phyloP scores from a whole-genome alignment of 1,140 invertebrate genomes.

The Cardiocondyla obscurior region DNA sequence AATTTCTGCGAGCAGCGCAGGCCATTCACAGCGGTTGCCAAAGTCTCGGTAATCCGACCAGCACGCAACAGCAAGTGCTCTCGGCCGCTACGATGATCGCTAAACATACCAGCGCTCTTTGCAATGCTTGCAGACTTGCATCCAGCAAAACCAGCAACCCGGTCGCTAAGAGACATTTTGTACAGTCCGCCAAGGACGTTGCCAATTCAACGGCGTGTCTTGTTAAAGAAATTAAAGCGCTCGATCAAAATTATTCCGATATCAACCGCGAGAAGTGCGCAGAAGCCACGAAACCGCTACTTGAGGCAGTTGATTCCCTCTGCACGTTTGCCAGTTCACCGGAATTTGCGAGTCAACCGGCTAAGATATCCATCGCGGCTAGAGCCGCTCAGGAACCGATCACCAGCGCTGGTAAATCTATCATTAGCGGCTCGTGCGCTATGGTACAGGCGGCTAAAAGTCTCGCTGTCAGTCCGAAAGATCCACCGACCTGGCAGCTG shows the following conservation, averaged over 20 bases:
- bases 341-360: slow-evolving; percentile 96
- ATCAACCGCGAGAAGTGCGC: slow-evolving; percentile 90
- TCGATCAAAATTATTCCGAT: slow-evolving; percentile 93
- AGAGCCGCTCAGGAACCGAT: slow-evolving; percentile 94
- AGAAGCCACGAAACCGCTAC: slow-evolving; percentile 92
- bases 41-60: slow-evolving; percentile 89
- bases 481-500: slow-evolving; percentile 96
- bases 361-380: slow-evolving; percentile 93
- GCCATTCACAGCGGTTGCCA: slow-evolving; percentile 95
- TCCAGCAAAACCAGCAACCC: slow-evolving; percentile 96
- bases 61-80: slow-evolving; percentile 93
- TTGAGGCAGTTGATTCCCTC: slow-evolving; percentile 96
- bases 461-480: slow-evolving; percentile 94
- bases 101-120: slow-evolving; percentile 97
- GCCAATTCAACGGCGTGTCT: slow-evolving; percentile 97
- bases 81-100: slow-evolving; percentile 97
- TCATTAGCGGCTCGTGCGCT: slow-evolving; percentile 93
- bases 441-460: slow-evolving; percentile 97
- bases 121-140: slow-evolving; percentile 96
- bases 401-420: slow-evolving; percentile 90
- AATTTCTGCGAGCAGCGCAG: slow-evolving; percentile 94
- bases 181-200: slow-evolving; percentile 98
- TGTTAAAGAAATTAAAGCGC: slow-evolving; percentile 97
- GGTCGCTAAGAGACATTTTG: slow-evolving; percentile 97
- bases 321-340: slow-evolving; percentile 95